These are phyloP conservation scores for Characodon lateralis DNA, from an alignment of 2,797 vertebrate genomes.

Conservation along the genomic window DNA sequence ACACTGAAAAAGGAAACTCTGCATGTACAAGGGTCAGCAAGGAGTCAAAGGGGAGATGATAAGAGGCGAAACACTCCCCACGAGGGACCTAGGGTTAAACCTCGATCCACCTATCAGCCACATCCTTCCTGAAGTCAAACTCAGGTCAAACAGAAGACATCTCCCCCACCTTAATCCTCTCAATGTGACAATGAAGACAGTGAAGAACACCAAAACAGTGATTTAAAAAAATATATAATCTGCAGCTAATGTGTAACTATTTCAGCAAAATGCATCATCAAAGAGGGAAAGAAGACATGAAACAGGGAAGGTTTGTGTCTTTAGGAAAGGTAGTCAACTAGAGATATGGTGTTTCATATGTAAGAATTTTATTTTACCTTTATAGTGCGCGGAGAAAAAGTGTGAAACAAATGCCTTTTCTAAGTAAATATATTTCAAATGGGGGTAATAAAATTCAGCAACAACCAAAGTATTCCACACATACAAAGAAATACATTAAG, in stretches of 20 bases:
- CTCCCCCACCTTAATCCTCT: conserved; percentile 8
- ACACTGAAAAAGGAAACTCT: not conserved
- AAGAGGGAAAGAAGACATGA: not conserved
- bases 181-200: conserved; percentile 9
- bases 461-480: not conserved
- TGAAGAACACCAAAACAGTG: not conserved
- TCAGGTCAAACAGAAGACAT: conserved; percentile 50
- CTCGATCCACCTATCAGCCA: conserved; percentile 57
- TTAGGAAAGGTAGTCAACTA: not conserved
- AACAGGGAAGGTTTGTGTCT: not conserved
- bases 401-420: not conserved
- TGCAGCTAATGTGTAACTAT: conserved; percentile 1
- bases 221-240: conserved; percentile 2
- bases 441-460: not conserved
- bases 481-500: not conserved
- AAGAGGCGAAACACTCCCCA: conserved; percentile 36
- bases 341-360: too few relatives aligned
- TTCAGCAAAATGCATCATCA: conserved; percentile 12
- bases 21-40: conserved; percentile 24
- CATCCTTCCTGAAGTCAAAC: conserved; percentile 62
- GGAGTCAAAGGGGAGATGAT: conserved; percentile 32
- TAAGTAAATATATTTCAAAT: not conserved
- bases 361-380: not conserved
- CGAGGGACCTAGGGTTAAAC: conserved; percentile 45
- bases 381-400: not conserved